Base-by-base conservation (phyloP, 2,797 vertebrate genomes). In the Siniperca obscura region DNA sequence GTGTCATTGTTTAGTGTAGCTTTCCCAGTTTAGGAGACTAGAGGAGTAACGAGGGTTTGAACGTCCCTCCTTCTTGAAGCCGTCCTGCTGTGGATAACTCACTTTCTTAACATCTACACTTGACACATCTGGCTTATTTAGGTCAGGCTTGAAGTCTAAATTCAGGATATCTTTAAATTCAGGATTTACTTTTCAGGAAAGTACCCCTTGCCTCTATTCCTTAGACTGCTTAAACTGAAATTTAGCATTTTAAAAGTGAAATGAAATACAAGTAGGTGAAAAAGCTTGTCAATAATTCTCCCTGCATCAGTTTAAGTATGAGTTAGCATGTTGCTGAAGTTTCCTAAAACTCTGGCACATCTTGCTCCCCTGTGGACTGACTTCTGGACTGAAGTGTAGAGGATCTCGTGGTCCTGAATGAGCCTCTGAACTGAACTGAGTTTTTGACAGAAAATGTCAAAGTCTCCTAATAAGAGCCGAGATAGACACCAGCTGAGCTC, bases 391-490 rank as follows among this genome's bases (percentile, higher is more conserved):
- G 46, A 57, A 36, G 68, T 22, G 3, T 19, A 1, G 40, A 72
- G 61, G 61, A 80, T 16, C 59, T 60, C 0, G 1, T 17, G n/a
- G n/a, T 17, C 48, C 40, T 7, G 36, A 30, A 65, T 16, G 46
- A 62, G 57, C 22, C 52, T 44, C 66, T 17, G 38, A 67, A 62
- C 0, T n/a, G 38, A 67, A 62, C 0, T 22, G 14, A 62, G 34
- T 36, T 70, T 74, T 46, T 46, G 72, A 76, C 59, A 82, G 61
- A n/a, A 68, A 55, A 57, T 42, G 62, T 82, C 80, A 50, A 13
- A 69, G 77, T 67, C 16, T 72, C 17, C 34, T 56, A 36, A 77
- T 70, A 60, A 72, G 62, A 59, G 56, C 68, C 9, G 70, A 70
- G 67, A 21, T 55, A 30, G 19, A 70, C 76, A 25, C 25, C 72